A percentile compares a stretch with the other conserved stretches of the same genome.
Conservation (phyloP, 2,113 vertebrate genomes). For the Labeo catla region DNA sequence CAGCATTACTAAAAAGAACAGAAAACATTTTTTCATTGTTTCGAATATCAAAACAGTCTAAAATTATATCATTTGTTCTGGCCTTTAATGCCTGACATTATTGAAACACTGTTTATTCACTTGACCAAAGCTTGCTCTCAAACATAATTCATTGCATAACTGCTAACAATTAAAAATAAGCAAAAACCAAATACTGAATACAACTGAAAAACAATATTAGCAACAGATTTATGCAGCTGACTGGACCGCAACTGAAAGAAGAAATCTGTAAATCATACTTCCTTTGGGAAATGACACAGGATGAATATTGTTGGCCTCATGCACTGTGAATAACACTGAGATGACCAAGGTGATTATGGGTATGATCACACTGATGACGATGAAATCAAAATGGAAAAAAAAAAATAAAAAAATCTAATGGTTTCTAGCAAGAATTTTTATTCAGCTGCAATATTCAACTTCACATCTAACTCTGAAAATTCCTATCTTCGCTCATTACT, state of each 20-base stretch:
- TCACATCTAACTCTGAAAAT: neutral
- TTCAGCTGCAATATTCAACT: too few species aligned
- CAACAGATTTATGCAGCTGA: neutral
- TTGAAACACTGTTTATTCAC: neutral
- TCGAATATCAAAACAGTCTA: conserved; percentile 1
- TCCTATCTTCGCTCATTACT: neutral
- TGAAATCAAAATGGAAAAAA: neutral
- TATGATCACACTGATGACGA: conserved; percentile 1
- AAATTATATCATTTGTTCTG: neutral
- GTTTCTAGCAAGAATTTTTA: too few species aligned
- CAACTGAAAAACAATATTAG: neutral
- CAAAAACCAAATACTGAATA: neutral
- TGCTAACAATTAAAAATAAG: neutral
- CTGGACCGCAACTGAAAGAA: neutral
- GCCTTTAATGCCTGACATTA: neutral
- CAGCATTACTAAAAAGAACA: neutral
- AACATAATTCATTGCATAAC: too few species aligned
- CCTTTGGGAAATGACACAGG: conserved; percentile 45
- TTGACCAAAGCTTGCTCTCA: too few species aligned
- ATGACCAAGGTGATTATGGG: conserved; percentile 23
- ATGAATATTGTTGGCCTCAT: conserved; percentile 37
- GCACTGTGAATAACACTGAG: conserved; percentile 16
- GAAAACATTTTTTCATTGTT: neutral
- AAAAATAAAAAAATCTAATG: too few species aligned
- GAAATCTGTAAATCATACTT: conserved; percentile 20